These are phyloP conservation scores for Ormyrus nitidulus DNA, from an alignment of 2,888 invertebrate genomes.

Conservation along the genomic window DNA sequence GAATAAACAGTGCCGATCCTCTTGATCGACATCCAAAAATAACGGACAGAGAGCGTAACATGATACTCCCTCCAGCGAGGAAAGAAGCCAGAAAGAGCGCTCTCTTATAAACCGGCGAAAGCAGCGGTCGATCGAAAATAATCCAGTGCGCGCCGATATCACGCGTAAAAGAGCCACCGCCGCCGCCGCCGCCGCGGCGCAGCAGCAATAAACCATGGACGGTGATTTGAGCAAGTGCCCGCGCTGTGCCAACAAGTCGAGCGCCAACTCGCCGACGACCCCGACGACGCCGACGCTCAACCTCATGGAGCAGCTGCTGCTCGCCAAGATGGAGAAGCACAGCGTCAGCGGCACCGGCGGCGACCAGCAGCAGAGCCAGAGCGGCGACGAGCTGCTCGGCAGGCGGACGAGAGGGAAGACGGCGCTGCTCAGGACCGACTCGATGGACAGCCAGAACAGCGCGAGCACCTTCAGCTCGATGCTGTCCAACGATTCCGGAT, in stretches of 20 bases:
- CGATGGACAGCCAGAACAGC: constrained; percentile 81
- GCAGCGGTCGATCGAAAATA: too few relatives aligned
- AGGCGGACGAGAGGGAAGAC: constrained; percentile 62
- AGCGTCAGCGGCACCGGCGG: constrained; percentile 64
- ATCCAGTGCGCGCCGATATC: too few relatives aligned
- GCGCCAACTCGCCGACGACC: neutral
- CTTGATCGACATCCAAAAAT: too few relatives aligned
- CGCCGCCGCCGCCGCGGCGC: too few relatives aligned
- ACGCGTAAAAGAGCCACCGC: too few relatives aligned
- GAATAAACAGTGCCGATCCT: too few relatives aligned
- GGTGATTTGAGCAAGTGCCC: constrained; percentile 20
- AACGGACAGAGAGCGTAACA: too few relatives aligned
- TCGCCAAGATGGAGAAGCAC: constrained; percentile 88
- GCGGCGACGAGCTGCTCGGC: constrained; percentile 11
- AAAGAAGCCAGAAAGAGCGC: too few relatives aligned
- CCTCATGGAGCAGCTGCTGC: constrained; percentile 85
- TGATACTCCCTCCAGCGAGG: too few relatives aligned
- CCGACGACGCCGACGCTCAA: constrained; percentile 48
- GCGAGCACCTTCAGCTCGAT: constrained; percentile 80
- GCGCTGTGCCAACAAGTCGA: constrained; percentile 31
- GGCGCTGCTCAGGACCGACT: constrained; percentile 81
- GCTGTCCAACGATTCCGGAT: constrained; percentile 82
- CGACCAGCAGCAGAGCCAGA: constrained; percentile 49
- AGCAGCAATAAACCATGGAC: constrained; percentile 23
- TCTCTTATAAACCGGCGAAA: too few relatives aligned